phyloP scores from a whole-genome alignment of 2,113 vertebrate species.

The Leucoraja erinaceus region DNA sequence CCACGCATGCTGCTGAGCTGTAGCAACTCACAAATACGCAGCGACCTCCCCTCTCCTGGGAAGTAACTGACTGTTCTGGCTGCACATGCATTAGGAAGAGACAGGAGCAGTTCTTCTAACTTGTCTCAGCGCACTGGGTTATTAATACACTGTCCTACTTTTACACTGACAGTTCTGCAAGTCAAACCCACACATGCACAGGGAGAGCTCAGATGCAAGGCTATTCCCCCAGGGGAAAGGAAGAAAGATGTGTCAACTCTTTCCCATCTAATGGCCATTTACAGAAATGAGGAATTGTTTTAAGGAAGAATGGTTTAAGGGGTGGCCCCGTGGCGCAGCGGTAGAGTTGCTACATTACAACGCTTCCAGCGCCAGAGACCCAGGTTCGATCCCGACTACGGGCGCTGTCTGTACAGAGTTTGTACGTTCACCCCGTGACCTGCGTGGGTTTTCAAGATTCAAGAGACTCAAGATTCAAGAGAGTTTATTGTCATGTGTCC shows the following conservation, averaged over 20 bases:
- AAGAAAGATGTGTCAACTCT: neutral
- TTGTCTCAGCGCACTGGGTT: neutral
- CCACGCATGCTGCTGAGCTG: neutral
- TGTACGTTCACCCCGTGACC: too few relatives aligned
- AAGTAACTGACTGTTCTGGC: neutral
- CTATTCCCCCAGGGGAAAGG: neutral
- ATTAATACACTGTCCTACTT: neutral
- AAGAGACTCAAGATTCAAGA: too few relatives aligned
- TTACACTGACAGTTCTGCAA: neutral
- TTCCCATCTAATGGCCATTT: neutral
- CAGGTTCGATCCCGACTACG: too few relatives aligned
- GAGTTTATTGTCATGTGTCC: too few relatives aligned
- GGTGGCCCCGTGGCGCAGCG: too few relatives aligned
- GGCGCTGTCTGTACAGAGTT: too few relatives aligned
- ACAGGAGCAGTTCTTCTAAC: neutral
- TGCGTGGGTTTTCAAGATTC: too few relatives aligned
- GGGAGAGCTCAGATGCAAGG: neutral
- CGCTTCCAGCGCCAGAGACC: too few relatives aligned
- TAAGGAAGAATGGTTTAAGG: neutral
- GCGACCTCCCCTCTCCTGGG: neutral
- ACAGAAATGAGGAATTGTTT: neutral
- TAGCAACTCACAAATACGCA: neutral
- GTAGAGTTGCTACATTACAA: too few relatives aligned
- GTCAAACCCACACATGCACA: neutral
- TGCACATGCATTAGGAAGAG: neutral